Evolutionary conservation across 2,113 vertebrate genomes (phyloP).

Genomic region (Geococcyx californianus): DNA sequence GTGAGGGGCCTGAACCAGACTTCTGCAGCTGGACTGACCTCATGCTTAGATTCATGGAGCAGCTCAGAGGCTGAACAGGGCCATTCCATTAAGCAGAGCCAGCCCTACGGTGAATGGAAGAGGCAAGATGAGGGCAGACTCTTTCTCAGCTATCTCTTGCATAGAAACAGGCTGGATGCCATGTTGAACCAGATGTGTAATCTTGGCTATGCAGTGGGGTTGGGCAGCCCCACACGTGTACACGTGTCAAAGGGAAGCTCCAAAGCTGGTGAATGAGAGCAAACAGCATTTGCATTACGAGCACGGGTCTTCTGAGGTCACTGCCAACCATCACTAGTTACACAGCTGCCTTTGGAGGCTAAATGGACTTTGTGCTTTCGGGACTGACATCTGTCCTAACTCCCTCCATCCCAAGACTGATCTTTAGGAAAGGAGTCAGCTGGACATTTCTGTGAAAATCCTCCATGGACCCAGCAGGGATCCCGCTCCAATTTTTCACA

Average conservation of each 20-base stretch:
- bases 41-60: neutral
- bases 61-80: neutral
- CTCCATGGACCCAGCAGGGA: neutral
- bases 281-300: neutral
- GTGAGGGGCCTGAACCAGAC: neutral
- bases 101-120: neutral
- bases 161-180: neutral
- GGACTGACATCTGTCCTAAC: neutral
- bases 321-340: neutral
- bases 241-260: neutral
- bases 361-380: neutral
- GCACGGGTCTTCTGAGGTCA: neutral
- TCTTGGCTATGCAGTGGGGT: too few relatives aligned
- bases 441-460: neutral
- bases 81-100: neutral
- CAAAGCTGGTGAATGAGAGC: neutral
- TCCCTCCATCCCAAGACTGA: neutral
- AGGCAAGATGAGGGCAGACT: neutral
- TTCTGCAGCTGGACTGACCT: neutral
- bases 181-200: neutral
- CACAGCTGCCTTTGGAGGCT: neutral
- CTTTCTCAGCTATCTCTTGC: neutral
- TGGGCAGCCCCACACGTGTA: fast-evolving
- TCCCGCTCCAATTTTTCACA: neutral
- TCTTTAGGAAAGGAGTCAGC: neutral